Base-by-base conservation (phyloP, 2,113 vertebrate species). In the Crotalus viridis region DNA sequence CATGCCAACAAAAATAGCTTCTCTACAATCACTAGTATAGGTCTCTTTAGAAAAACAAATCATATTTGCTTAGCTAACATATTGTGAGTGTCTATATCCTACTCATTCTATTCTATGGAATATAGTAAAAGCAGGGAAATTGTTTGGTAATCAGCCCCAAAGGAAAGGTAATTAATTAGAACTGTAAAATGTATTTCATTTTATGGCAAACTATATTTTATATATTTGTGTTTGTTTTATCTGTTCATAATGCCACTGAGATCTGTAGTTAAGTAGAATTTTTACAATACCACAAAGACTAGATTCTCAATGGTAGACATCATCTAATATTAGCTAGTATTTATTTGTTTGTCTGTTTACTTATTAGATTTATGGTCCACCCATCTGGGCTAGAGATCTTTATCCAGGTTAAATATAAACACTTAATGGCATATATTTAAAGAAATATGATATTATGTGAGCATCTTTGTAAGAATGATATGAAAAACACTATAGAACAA, bases 401-500 rank as follows among this genome's bases (percentile, higher is more conserved):
- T 88, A 33, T 91, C 91, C 94, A 94, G 39, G 94, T 87, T 95
- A 39, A 91, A 90, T 51, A 64, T 87, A 9, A 22, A 93, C 93
- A 93, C 94, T 95, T 93, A 92, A 96, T 93, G 91, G 95, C 94
- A 96, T 87, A 85, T 85, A 96, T 96, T 96, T 95, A 94, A 93
- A 93, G 95, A 97, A 96, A 97, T 93, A 94, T 95, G 91, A 92
- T 97, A 93, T 96, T 96, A 95, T 94, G 92, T 93, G 91, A 93
- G 96, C 96, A 96, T 95, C 96, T 96, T 96, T 94, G 95, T 94
- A 90, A 74, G 93, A 94, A 93, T 93, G 95, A 97, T 93, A 90
- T 54, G 91, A 94, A 95, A 94, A 97, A 97, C 96, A 97, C 96
- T 93, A 94, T 95, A 94, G 92, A 89, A 86, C 95, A 95, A 94